Percentiles rank a stretch among this genome's conserved stretches.
Conservation (phyloP, 1,140 invertebrate species). For the Drosophila pallidifrons region DNA sequence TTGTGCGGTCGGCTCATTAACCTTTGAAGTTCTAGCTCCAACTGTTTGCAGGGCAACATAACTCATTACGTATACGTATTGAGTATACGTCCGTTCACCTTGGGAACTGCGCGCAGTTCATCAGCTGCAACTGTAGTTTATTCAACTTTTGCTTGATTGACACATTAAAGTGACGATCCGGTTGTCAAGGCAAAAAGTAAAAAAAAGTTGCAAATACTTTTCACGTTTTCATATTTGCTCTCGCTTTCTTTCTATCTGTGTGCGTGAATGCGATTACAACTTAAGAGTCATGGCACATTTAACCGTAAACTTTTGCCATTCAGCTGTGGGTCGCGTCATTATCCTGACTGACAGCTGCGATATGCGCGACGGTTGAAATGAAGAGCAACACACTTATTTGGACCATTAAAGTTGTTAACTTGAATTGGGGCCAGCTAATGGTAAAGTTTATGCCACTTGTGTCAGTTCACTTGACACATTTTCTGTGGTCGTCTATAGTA, state of each 20-base stretch:
- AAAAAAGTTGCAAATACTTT: slow-evolving; percentile 23
- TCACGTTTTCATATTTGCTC: slow-evolving; percentile 13
- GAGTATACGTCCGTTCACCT: not conserved
- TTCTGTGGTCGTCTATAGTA: slow-evolving; percentile 6
- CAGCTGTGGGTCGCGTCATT: slow-evolving; percentile 5
- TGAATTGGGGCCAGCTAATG: slow-evolving; percentile 43
- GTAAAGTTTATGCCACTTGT: slow-evolving; percentile 16
- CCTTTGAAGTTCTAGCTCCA: not conserved
- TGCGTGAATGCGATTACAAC: slow-evolving; percentile 25
- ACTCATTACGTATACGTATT: slow-evolving; percentile 4
- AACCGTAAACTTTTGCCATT: slow-evolving; percentile 38
- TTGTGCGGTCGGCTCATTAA: not conserved
- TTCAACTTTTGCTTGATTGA: slow-evolving; percentile 20
- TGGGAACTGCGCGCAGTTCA: not conserved
- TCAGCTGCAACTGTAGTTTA: slow-evolving; percentile 1
- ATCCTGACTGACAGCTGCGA: slow-evolving; percentile 19
- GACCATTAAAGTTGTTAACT: slow-evolving; percentile 71
- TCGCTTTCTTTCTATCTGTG: not conserved
- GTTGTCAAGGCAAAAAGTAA: slow-evolving; percentile 1
- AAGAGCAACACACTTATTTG: slow-evolving; percentile 43
- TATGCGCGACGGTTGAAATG: not conserved
- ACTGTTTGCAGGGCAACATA: not conserved
- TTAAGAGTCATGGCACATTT: slow-evolving; percentile 40
- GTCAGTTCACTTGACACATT: slow-evolving; percentile 35
- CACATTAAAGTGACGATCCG: slow-evolving; percentile 33